Evolutionary conservation across 2,888 invertebrate species (phyloP), one percentile per base, ranked within the genome.

Genomic region (Athrips mouffetella): DNA sequence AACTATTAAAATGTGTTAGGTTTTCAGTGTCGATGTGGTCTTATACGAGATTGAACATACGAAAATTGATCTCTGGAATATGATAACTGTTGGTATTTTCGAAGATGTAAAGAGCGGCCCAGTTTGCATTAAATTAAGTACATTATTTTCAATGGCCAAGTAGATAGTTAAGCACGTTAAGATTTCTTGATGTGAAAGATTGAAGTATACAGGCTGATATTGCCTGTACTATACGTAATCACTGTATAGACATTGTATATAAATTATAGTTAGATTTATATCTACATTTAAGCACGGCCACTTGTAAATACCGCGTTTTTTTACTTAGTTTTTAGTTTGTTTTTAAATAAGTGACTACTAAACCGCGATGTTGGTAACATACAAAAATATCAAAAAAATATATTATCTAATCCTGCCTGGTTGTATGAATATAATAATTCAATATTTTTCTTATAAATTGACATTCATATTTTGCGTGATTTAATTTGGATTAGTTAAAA

Each of bases 231-330:
- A 42, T 29, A 42, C 27, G 42, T 29, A 40, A 40, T 40, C 40
- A 40, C 63, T 68, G 63, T 67, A 64, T 67, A 80, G 78, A 76
- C 73, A 77, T 70, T 84, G 79, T 85, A 75, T 80, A 83, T 76
- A 79, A n/a, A 83, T 79, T 77, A 67, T 73, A 76, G 72, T 59
- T 82, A 82, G 76, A 51, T 66, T 60, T 72, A 69, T 54, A 59
- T 64, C 61, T 65, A 60, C 65, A 67, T 67, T 69, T 62, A 73
- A 72, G 69, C 63, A 71, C 70, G 77, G 83, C 83, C 82, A 80
- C 71, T 61, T 88, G 87, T 88, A 88, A 54, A 88, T 85, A 87
- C 78, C 79, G 31, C 79, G 31, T 47, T 33, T 67, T 74, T 69
- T 70, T 67, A 66, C 68, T 69, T 71, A 66, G 67, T 71, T 67